Evolutionary conservation across 1,140 invertebrate genomes (phyloP).

Genomic region (Cydia strobilella): DNA sequence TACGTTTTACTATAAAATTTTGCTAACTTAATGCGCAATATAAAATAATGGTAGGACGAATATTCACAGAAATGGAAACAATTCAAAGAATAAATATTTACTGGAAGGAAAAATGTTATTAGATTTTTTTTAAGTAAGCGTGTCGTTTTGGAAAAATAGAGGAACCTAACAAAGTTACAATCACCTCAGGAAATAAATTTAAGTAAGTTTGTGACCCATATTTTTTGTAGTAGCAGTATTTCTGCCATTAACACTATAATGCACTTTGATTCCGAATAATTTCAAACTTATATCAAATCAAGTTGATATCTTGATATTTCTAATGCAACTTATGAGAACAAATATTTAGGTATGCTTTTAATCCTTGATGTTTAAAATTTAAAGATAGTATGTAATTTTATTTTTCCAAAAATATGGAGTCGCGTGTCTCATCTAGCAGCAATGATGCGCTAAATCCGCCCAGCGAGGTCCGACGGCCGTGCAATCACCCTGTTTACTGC

Average conservation of each 20-base stretch:
- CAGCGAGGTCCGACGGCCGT: constrained; percentile 38
- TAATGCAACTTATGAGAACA: too few species aligned
- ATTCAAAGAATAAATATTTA: constrained; percentile 12
- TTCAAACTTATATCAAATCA: too few species aligned
- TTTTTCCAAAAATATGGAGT: too few species aligned
- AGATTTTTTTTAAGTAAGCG: neutral
- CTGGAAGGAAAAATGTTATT: neutral
- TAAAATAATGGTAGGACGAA: constrained; percentile 33
- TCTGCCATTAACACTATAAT: too few species aligned
- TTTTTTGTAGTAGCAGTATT: too few species aligned
- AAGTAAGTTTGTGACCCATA: too few species aligned
- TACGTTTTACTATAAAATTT: constrained; percentile 31
- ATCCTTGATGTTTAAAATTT: too few species aligned
- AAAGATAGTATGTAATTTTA: too few species aligned
- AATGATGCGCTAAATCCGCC: neutral
- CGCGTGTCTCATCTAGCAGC: neutral
- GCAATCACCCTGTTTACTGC: constrained; percentile 50
- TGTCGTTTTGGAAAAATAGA: too few species aligned
- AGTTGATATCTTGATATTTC: too few species aligned
- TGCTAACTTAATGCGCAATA: constrained; percentile 30
- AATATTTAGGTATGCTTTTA: too few species aligned
- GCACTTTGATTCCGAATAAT: too few species aligned
- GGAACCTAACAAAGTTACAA: neutral
- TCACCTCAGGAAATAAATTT: neutral
- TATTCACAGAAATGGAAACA: constrained; percentile 31